Base-by-base conservation (phyloP, 2,113 vertebrate genomes). In the Platichthys flesus region DNA sequence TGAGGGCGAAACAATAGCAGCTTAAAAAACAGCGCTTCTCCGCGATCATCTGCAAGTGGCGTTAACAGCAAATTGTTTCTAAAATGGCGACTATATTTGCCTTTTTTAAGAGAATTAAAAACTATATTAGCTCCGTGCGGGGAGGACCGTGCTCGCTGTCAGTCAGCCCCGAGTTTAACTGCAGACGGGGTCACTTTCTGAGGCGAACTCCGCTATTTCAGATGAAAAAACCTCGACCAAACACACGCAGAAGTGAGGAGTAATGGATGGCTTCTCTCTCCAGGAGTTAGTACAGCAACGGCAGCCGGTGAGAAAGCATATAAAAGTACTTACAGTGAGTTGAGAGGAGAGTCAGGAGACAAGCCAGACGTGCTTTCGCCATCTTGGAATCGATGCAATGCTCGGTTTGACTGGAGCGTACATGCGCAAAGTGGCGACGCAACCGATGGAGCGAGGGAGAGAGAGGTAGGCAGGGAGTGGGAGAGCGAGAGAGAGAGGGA, bases 381-480 rank as follows among this genome's bases (percentile, higher is more conserved):
- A 95, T 95, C 93, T 94, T 95, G 93, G 92, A 93, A 90, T 92
- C 88, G 92, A 90, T 85, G 93, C 87, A 89, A 85, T 90, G 87
- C 80, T 92, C 79, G 55, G 78, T 88, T 42, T 82, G 87, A 83
- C 85, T 85, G 84, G 81, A 69, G 6, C 58, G 94, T 90, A 90
- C 94, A 93, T 93, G 93, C 93, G 93, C 94, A 94, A 92, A 94
- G 90, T 94, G 85, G 84, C 72, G 35, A 37, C 35, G 35, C 35
- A 1, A 72, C 61, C 67, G 81, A 87, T 82, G 78, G 88, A 85
- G 89, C 77, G 89, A 56, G 54, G 76, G 88, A 58, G 78, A 79
- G 89, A 79, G 81, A 69, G 74, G 70, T 6, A 59, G 61, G 15
- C 28, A 42, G 47, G 55, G 61, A 57, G 52, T 9, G 61, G 6